Conservation (phyloP, 1,140 invertebrate species). For the Drosophila miranda region DNA sequence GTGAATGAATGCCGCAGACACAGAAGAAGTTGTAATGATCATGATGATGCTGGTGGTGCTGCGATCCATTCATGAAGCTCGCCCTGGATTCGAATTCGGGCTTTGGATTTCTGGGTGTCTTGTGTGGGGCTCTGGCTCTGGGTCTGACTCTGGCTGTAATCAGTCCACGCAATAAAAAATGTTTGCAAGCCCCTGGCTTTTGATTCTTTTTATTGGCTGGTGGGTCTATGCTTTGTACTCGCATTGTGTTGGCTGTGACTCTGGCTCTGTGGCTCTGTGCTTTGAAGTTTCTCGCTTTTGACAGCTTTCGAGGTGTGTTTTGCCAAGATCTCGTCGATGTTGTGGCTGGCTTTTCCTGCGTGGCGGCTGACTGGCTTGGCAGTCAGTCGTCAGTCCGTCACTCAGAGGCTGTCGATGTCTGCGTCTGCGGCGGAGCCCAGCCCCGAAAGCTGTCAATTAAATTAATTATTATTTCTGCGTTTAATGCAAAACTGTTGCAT, state of each 20-base stretch:
- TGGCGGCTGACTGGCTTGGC: conserved; percentile 60
- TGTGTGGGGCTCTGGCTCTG: conserved; percentile 7
- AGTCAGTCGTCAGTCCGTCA: conserved; percentile 60
- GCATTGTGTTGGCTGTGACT: conserved; percentile 41
- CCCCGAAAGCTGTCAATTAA: conserved; percentile 81
- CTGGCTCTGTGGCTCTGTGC: conserved; percentile 36
- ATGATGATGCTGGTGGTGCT: conserved; percentile 20
- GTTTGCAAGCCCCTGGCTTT: conserved; percentile 62
- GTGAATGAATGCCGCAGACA: conserved; percentile 71
- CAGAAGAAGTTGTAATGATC: conserved; percentile 65
- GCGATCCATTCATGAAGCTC: conserved; percentile 73
- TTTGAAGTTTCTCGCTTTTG: conserved; percentile 73
- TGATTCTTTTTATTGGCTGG: conserved; percentile 53
- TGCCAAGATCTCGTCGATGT: conserved; percentile 62
- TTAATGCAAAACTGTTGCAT: conserved; percentile 79
- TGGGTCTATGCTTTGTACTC: conserved; percentile 46
- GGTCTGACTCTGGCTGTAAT: conserved; percentile 67
- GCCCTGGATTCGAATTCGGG: conserved; percentile 26
- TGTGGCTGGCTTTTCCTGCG: conserved; percentile 69
- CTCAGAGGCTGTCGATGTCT: conserved; percentile 46
- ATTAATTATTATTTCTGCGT: conserved; percentile 79
- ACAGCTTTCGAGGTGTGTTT: conserved; percentile 80
- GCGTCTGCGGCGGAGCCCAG: conserved; percentile 50
- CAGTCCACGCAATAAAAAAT: conserved; percentile 80
- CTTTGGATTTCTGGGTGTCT: conserved; percentile 20